A percentile compares a stretch with the other conserved stretches of the same genome.
Conservation (phyloP, 2,888 invertebrate genomes). For the Pachydiplax longipennis region DNA sequence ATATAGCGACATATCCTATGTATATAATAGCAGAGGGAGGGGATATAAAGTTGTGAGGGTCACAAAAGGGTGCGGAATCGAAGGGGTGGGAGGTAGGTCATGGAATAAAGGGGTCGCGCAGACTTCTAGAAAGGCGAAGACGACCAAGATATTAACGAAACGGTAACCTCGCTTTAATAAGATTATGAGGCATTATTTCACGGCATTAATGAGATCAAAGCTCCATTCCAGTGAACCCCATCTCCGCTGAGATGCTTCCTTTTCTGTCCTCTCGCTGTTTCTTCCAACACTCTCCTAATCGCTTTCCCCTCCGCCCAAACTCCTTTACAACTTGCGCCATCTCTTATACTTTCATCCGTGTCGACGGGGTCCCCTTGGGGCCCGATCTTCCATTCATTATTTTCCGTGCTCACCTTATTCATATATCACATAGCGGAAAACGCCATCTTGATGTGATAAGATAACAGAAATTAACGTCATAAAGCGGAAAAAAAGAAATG, state of each 20-base stretch:
- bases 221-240: constrained; percentile 5
- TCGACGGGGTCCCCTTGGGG: neutral
- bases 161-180: constrained; percentile 77
- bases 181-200: constrained; percentile 79
- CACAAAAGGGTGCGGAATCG: neutral
- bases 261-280: neutral
- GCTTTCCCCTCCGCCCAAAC: neutral
- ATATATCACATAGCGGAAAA: no score
- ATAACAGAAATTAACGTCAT: no score
- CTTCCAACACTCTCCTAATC: neutral
- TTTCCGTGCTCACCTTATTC: no score
- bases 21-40: neutral
- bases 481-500: no score
- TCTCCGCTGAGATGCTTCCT: neutral
- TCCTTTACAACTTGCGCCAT: constrained; percentile 39
- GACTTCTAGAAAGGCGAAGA: constrained; percentile 34
- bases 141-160: constrained; percentile 53
- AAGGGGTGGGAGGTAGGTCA: constrained; percentile 11
- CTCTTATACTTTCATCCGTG: neutral
- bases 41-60: neutral
- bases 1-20: neutral
- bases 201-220: constrained; percentile 78
- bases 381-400: neutral
- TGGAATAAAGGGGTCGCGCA: constrained; percentile 11
- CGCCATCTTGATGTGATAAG: no score